Percentiles rank a stretch among this genome's conserved stretches.
These are phyloP conservation scores for Idaea aversata DNA, from an alignment of 2,888 invertebrate species.

Conservation along the genomic window DNA sequence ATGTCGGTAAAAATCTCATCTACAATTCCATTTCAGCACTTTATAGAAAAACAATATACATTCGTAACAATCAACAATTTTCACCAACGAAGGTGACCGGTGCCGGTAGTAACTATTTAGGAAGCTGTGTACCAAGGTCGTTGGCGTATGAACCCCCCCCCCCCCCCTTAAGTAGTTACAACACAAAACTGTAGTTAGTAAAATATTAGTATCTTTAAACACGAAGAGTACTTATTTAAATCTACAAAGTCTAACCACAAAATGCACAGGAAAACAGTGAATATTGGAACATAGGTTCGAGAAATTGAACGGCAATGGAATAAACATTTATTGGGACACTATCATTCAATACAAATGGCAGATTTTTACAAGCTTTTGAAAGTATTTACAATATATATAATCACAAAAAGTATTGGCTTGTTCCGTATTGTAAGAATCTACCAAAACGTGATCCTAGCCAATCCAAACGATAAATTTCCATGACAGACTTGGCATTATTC, in stretches of 20 bases:
- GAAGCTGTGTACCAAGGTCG: too few relatives aligned
- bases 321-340: slow-evolving; percentile 59
- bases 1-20: too few relatives aligned
- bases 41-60: too few relatives aligned
- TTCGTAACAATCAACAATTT: too few relatives aligned
- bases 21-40: too few relatives aligned
- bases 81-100: too few relatives aligned
- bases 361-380: slow-evolving; percentile 28
- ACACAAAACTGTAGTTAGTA: background rate
- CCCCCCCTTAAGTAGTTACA: background rate
- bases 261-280: slow-evolving; percentile 44
- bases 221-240: background rate
- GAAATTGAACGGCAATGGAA: slow-evolving; percentile 62
- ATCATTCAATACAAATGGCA: slow-evolving; percentile 48
- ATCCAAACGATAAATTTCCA: slow-evolving; percentile 69
- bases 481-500: slow-evolving; percentile 79
- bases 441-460: slow-evolving; percentile 45
- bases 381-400: background rate
- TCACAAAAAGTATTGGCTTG: background rate
- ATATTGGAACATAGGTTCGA: slow-evolving; percentile 65
- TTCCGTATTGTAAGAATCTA: slow-evolving; percentile 32
- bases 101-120: too few relatives aligned
- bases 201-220: background rate
- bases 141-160: too few relatives aligned
- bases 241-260: background rate